A percentile compares a stretch with the other conserved stretches of the same genome.
These are phyloP conservation scores for Conchocele bisecta DNA, from an alignment of 2,888 invertebrate genomes.

Conservation along the genomic window DNA sequence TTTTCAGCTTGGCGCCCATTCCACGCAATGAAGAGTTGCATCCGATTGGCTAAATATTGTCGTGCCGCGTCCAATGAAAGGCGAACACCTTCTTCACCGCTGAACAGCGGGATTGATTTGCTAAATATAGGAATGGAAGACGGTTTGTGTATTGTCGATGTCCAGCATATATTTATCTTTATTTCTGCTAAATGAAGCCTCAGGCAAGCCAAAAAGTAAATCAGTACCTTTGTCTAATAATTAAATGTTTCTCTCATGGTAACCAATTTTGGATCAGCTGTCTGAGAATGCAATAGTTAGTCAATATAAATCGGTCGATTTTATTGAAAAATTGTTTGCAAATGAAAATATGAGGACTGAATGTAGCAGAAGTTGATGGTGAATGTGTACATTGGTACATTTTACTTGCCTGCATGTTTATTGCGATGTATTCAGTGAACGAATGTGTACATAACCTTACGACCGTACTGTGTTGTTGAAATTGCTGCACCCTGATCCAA, in stretches of 20 bases:
- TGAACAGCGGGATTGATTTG: constrained; percentile 68
- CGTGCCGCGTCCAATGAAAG: constrained; percentile 59
- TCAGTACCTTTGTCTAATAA: constrained; percentile 18
- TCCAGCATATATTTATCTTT: constrained; percentile 37
- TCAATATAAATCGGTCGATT: too few relatives aligned
- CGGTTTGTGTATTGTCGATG: constrained; percentile 68
- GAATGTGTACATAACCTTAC: too few relatives aligned
- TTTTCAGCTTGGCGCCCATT: constrained; percentile 68
- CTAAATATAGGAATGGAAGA: constrained; percentile 75
- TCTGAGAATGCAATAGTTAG: neutral
- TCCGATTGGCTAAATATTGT: constrained; percentile 56
- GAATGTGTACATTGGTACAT: too few relatives aligned
- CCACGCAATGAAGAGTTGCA: constrained; percentile 16
- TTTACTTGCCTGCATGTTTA: too few relatives aligned
- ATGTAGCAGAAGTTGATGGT: too few relatives aligned
- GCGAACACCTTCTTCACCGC: constrained; percentile 61
- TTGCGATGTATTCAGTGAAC: too few relatives aligned
- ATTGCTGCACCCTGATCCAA: too few relatives aligned
- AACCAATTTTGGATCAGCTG: neutral
- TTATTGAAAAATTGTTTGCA: too few relatives aligned
- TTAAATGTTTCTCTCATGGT: neutral
- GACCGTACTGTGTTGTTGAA: too few relatives aligned
- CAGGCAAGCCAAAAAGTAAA: neutral
- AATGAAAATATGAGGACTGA: too few relatives aligned
- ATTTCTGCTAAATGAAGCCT: constrained; percentile 26